Evolutionary conservation across 2,888 invertebrate species (phyloP), one percentile per base, ranked within the genome.

Genomic region (Cordylochernes scorpioides): DNA sequence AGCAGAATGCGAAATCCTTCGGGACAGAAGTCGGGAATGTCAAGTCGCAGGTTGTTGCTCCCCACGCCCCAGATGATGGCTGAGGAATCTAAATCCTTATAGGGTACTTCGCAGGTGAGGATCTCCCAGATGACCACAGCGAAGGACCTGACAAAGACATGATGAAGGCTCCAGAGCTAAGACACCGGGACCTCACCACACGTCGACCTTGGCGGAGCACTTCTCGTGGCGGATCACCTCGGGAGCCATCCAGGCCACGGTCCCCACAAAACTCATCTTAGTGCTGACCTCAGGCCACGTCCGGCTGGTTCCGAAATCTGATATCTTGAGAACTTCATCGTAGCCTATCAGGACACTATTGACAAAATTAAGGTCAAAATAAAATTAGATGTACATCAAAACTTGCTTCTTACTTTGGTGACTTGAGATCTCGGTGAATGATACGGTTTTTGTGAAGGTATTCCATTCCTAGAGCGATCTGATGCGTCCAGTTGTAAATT

Each of bases 161-260:
- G 9, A 19, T 9, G n/a, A 19, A 19, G 9, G n/a, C n/a, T n/a
- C n/a, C n/a, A n/a, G n/a, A n/a, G n/a, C n/a, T n/a, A n/a, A n/a
- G n/a, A n/a, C n/a, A 27, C n/a, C n/a, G n/a, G n/a, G n/a, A n/a
- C n/a, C n/a, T n/a, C n/a, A n/a, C 91, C 94, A 97, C 35, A 97
- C 75, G 51, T 97, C 97, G 0, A 97, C 84, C 52, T 88, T 82
- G 50, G 94, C 91, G 0, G 82, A 86, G 53, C 88, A 97, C 0
- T 77, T 80, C 49, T 91, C 80, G 49, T 86, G 84, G 35, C 86
- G 67, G 41, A 97, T 91, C 22, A 94, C 77, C 59, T 97, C 97
- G 0, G 97, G 97, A 0, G 94, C 88, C 94, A 97, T 97, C 94
- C 94, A 97, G 0, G 88, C 80, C 1, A 91, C 82, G 0, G 94